These are phyloP conservation scores for Calyptomena viridis DNA, from an alignment of 2,113 vertebrate species.

Conservation along the genomic window DNA sequence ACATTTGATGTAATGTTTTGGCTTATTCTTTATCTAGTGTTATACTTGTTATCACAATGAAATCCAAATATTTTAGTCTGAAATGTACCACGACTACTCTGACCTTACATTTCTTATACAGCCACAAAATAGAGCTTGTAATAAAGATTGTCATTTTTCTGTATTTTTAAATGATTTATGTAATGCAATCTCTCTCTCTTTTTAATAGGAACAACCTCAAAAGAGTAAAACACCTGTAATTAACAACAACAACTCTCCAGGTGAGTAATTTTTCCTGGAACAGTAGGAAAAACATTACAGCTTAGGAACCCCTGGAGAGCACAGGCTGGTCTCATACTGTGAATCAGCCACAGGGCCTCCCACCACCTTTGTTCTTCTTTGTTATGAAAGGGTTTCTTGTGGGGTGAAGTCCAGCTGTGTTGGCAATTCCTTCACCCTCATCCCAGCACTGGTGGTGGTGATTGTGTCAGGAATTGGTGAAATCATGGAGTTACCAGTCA, in stretches of 20 bases:
- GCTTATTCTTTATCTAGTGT: background rate
- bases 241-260: slow-evolving; percentile 94
- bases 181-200: background rate
- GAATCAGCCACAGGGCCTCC: background rate
- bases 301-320: background rate
- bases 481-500: background rate
- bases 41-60: background rate
- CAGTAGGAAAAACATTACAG: background rate
- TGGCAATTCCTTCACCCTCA: background rate
- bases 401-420: background rate
- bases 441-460: background rate
- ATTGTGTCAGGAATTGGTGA: background rate
- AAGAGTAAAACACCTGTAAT: slow-evolving; percentile 91
- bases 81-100: background rate
- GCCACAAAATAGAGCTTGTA: background rate
- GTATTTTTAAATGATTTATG: background rate
- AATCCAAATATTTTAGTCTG: background rate
- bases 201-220: slow-evolving; percentile 89
- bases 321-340: background rate
- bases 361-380: background rate
- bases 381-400: background rate
- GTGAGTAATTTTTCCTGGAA: slow-evolving; percentile 63
- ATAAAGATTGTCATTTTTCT: background rate
- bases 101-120: background rate
- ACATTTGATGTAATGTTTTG: background rate